These are phyloP conservation scores for Eciton burchellii DNA, from an alignment of 1,140 invertebrate genomes.

Conservation along the genomic window DNA sequence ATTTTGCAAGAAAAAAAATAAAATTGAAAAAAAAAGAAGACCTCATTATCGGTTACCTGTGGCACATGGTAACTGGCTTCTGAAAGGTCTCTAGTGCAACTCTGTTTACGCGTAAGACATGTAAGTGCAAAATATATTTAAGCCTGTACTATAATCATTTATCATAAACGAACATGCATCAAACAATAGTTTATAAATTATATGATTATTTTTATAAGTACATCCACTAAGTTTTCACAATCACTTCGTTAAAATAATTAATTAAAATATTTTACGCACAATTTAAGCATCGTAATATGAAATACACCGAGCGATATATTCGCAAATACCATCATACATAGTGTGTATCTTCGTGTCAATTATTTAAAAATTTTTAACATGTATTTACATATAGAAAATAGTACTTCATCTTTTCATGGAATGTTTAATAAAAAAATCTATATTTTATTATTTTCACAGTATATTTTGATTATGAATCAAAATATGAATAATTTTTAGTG, in stretches of 20 bases:
- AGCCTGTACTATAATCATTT: conserved; percentile 51
- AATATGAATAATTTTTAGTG: background rate
- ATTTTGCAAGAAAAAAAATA: conserved; percentile 16
- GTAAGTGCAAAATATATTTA: conserved; percentile 71
- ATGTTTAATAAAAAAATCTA: conserved; percentile 1
- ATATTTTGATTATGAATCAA: background rate
- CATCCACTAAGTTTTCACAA: background rate
- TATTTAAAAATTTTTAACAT: conserved; percentile 15
- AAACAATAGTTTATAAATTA: conserved; percentile 9
- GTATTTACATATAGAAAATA: conserved; percentile 6
- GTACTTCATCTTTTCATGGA: background rate
- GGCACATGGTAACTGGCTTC: conserved; percentile 69
- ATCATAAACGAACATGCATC: conserved; percentile 14
- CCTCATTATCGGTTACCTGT: conserved; percentile 65
- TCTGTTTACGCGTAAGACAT: conserved; percentile 71
- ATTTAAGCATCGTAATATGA: background rate
- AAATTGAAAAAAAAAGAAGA: conserved; percentile 70
- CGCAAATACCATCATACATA: background rate
- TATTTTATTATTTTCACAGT: background rate
- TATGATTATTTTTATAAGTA: background rate
- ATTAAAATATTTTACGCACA: conserved; percentile 32
- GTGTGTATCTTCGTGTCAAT: background rate
- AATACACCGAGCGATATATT: background rate
- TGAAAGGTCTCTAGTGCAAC: conserved; percentile 70
- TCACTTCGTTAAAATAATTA: background rate